Percentiles rank a stretch among this genome's conserved stretches.
phyloP scores from a whole-genome alignment of 2,797 vertebrate genomes.

The Hemibagrus guttatus region DNA sequence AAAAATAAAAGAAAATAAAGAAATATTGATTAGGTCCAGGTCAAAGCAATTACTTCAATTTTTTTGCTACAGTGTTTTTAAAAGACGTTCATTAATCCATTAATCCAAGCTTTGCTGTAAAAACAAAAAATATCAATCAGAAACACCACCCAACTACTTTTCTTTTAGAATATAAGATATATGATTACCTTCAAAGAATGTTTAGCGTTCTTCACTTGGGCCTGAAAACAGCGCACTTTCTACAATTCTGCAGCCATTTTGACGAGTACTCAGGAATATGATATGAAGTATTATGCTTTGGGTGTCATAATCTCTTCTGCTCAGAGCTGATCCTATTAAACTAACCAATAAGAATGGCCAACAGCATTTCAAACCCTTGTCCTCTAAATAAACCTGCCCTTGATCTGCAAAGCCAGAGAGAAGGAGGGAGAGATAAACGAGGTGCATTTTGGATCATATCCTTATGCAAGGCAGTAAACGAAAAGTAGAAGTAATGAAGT shows the following conservation, averaged over 20 bases:
- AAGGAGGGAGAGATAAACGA: conserved; percentile 10
- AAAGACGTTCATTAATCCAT: background rate
- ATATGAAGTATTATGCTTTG: conserved; percentile 62
- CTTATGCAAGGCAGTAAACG: background rate
- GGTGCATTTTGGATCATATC: background rate
- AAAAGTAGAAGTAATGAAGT: background rate
- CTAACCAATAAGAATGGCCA: conserved; percentile 65
- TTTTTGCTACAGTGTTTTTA: background rate
- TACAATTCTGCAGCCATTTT: conserved; percentile 75
- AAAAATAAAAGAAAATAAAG: background rate
- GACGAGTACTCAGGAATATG: conserved; percentile 64
- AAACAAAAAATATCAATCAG: background rate
- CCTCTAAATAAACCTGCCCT: conserved; percentile 77
- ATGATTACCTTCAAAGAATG: conserved; percentile 47
- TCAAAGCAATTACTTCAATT: background rate
- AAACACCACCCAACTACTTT: background rate
- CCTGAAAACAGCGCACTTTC: conserved; percentile 57
- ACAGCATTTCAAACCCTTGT: conserved; percentile 79
- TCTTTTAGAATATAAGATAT: conserved; percentile 3
- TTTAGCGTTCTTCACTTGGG: conserved; percentile 37
- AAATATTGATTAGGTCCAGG: background rate
- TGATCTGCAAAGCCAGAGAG: conserved; percentile 46
- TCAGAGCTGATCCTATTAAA: conserved; percentile 80
- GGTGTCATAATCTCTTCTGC: conserved; percentile 73
- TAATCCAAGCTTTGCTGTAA: background rate